A percentile compares a stretch with the other conserved stretches of the same genome.
Conservation (phyloP, 2,888 invertebrate species). For the Troilus luridus region DNA sequence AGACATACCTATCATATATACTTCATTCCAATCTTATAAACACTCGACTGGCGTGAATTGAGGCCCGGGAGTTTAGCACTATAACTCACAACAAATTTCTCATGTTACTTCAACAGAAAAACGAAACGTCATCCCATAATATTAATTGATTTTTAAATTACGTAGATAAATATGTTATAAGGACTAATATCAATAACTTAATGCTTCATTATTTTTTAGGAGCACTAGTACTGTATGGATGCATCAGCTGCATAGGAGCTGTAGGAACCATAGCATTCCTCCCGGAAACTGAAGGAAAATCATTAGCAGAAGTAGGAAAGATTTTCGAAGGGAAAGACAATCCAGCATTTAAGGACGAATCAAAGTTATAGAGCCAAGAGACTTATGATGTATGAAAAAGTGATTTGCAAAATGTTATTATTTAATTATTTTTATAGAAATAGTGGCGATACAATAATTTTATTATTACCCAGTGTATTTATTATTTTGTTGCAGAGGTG, state of each 20-base stretch:
- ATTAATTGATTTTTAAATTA: background rate
- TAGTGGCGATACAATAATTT: background rate
- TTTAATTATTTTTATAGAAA: background rate
- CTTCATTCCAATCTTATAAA: too few species aligned
- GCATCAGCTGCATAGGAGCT: conserved; percentile 74
- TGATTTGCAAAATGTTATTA: background rate
- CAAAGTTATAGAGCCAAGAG: conserved; percentile 33
- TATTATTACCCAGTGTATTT: background rate
- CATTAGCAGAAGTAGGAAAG: conserved; percentile 49
- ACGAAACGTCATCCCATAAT: too few species aligned
- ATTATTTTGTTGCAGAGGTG: background rate
- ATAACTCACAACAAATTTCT: too few species aligned
- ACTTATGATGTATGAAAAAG: background rate
- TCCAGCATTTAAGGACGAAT: conserved; percentile 38
- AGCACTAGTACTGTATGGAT: conserved; percentile 66
- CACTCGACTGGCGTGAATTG: too few species aligned
- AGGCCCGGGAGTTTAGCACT: too few species aligned
- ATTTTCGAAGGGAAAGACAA: conserved; percentile 50
- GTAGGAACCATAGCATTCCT: conserved; percentile 77
- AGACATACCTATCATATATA: too few species aligned
- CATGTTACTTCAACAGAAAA: too few species aligned
- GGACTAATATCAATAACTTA: conserved; percentile 12
- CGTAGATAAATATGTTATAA: background rate
- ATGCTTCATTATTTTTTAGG: conserved; percentile 61
- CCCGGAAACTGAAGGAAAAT: conserved; percentile 84